A percentile compares a stretch with the other conserved stretches of the same genome.
Evolutionary conservation across 2,113 vertebrate species (phyloP).

Genomic region (Chaetodon trifascialis): DNA sequence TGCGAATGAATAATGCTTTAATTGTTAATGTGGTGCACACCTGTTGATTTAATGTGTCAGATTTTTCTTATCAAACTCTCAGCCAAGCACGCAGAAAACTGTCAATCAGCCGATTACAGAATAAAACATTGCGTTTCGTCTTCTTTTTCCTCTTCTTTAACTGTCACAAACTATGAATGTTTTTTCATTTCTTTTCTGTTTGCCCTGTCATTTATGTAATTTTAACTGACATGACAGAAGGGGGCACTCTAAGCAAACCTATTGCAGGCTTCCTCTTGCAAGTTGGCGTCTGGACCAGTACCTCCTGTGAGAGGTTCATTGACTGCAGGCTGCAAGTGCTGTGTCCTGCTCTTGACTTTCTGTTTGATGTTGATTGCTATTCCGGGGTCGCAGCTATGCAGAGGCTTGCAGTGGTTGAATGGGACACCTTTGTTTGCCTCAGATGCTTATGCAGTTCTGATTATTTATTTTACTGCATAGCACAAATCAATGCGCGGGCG

Average conservation of each 20-base stretch:
- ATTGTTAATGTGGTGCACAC: background rate
- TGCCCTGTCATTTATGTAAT: slow-evolving; percentile 35
- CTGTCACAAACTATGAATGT: background rate
- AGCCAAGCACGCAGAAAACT: background rate
- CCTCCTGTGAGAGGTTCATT: slow-evolving; percentile 65
- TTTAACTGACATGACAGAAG: slow-evolving; percentile 45
- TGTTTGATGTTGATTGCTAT: slow-evolving; percentile 71
- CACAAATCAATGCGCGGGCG: background rate
- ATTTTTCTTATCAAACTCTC: background rate
- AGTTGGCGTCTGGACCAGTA: slow-evolving; percentile 42
- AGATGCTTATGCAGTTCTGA: slow-evolving; percentile 5
- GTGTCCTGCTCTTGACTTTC: slow-evolving; percentile 65
- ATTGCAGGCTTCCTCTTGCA: slow-evolving; percentile 18
- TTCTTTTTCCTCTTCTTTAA: background rate
- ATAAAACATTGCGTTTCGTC: too few relatives aligned
- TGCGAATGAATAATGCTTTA: too few relatives aligned
- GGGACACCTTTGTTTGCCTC: slow-evolving; percentile 26
- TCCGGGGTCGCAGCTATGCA: slow-evolving; percentile 57
- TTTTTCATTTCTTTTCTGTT: slow-evolving; percentile 6
- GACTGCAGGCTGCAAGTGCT: slow-evolving; percentile 60
- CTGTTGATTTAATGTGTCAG: background rate
- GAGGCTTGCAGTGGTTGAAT: slow-evolving; percentile 21
- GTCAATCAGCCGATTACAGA: background rate
- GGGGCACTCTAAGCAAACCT: slow-evolving; percentile 65
- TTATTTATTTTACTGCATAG: background rate